Evolutionary conservation across 2,113 vertebrate genomes (phyloP), one percentile per base, ranked within the genome.

Genomic region (Anser cygnoides): DNA sequence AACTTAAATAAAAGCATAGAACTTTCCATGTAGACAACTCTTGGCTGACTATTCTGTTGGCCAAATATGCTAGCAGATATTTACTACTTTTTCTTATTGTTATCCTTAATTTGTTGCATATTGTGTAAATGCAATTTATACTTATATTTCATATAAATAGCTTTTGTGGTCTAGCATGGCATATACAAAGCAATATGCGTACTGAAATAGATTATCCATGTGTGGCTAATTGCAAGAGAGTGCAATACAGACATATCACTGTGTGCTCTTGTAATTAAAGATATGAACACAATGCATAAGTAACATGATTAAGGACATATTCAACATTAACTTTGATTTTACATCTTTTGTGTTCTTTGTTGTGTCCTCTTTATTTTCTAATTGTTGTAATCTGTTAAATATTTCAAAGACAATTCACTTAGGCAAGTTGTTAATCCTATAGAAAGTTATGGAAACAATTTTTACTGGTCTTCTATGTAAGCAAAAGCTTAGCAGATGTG

Each of bases 61-160:
- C 33, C 66, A 78, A 84, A 89, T 71, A 35, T 55, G 15, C 61
- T 87, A 52, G 80, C 72, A 93, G 73, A 89, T 93, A 92, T 89
- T 89, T 90, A 63, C 68, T 81, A 43, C 46, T 95, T 94, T 94
- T 84, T 84, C 61, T 89, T 65, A 75, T 84, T 95, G 86, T 77
- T 78, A 68, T 59, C 65, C 65, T 71, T 96, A 92, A 97, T 94
- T 84, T 87, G 46, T 81, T 95, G 65, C 95, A 95, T 81, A 93
- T 89, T 93, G 76, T 93, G 35, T 89, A 81, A 89, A 59, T 59
- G 23, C 20, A 86, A 26, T 78, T 92, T 94, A 72, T 94, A 74
- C 67, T 94, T 93, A 33, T 20, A 52, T 89, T 63, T 86, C 39
- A 29, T 75, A 96, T 84, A 92, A 95, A 93, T 96, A 94, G 93